These are phyloP conservation scores for Papilio glaucus DNA, from an alignment of 1,140 invertebrate genomes.

Conservation along the genomic window DNA sequence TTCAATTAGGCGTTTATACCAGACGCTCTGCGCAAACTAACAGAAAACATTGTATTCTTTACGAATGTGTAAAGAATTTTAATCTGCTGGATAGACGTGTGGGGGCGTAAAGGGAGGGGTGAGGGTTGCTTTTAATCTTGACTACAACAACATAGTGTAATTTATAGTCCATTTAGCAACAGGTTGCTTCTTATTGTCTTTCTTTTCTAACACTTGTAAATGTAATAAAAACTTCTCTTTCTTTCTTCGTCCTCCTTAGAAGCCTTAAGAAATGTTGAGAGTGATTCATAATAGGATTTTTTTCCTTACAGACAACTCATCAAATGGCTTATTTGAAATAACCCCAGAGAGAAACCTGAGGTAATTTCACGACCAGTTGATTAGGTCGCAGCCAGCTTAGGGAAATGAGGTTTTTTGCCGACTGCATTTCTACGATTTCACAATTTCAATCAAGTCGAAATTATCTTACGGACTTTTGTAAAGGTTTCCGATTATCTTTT, in stretches of 20 bases:
- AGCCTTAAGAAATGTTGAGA: neutral
- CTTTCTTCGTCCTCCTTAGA: neutral
- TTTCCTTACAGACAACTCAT: neutral
- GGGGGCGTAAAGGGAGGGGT: too few relatives aligned
- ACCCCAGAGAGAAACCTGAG: neutral
- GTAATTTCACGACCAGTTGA: constrained; percentile 11
- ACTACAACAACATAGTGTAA: too few relatives aligned
- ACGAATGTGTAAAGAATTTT: neutral
- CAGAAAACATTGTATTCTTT: neutral
- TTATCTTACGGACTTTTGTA: constrained; percentile 2
- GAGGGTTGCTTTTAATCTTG: too few relatives aligned
- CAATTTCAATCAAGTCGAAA: neutral
- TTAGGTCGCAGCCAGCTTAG: constrained; percentile 9
- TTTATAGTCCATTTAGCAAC: too few relatives aligned
- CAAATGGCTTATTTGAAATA: neutral
- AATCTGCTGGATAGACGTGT: too few relatives aligned
- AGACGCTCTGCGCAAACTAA: neutral
- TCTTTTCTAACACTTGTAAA: neutral
- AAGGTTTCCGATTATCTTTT: neutral
- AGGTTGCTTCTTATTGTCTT: neutral
- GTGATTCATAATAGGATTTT: neutral
- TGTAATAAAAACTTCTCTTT: neutral
- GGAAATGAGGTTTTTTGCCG: constrained; percentile 11
- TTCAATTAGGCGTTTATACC: neutral
- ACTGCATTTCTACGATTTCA: constrained; percentile 11